Conservation (phyloP, 2,113 vertebrate species). For the Channa argus region DNA sequence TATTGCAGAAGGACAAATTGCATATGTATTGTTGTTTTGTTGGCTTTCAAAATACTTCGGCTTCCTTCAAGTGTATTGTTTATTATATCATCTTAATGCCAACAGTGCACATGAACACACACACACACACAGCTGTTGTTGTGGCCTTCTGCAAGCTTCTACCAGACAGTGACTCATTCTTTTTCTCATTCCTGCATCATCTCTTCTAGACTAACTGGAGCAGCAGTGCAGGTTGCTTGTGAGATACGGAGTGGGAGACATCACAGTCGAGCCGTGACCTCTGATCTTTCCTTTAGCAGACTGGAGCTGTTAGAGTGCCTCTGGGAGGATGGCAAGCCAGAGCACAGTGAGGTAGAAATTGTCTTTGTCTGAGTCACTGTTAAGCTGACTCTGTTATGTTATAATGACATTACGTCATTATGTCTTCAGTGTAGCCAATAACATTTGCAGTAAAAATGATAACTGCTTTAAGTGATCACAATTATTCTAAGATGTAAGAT, state of each 20-base stretch:
- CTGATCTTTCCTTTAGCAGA: constrained; percentile 88
- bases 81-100: not conserved
- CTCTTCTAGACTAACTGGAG: constrained; percentile 84
- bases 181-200: not conserved
- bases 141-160: not conserved
- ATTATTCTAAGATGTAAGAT: not conserved
- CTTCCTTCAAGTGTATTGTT: too few relatives aligned
- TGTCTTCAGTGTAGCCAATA: not conserved
- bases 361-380: not conserved
- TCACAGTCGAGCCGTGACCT: constrained; percentile 73
- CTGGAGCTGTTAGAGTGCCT: constrained; percentile 91
- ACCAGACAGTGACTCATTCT: not conserved
- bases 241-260: constrained; percentile 83
- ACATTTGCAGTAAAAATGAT: not conserved
- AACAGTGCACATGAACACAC: not conserved
- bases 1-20: not conserved
- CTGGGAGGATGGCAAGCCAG: constrained; percentile 79
- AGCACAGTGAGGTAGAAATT: constrained; percentile 88
- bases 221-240: constrained; percentile 87
- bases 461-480: not conserved
- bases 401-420: not conserved
- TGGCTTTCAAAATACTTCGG: too few relatives aligned
- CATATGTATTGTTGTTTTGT: too few relatives aligned
- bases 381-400: not conserved
- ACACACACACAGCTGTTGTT: not conserved